phyloP scores from a whole-genome alignment of 2,113 vertebrate genomes.

The Nothobranchius kuhntae region DNA sequence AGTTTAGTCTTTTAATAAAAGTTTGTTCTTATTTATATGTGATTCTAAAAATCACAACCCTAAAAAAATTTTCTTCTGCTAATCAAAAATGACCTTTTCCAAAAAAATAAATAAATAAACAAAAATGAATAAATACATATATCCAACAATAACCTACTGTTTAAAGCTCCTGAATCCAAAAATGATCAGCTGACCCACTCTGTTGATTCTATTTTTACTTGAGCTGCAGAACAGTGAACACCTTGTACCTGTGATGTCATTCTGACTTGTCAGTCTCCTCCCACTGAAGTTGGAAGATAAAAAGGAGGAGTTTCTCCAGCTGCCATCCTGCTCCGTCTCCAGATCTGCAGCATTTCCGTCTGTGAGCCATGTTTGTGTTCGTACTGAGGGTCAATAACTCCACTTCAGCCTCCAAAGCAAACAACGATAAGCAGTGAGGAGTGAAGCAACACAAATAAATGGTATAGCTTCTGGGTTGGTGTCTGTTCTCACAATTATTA shows the following conservation, averaged over 20 bases:
- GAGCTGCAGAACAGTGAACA: not conserved
- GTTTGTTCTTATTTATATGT: too few relatives aligned
- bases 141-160: too few relatives aligned
- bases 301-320: not conserved
- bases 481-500: too few relatives aligned
- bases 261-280: not conserved
- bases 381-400: not conserved
- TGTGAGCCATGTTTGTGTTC: not conserved
- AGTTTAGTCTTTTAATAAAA: not conserved
- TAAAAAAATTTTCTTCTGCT: too few relatives aligned
- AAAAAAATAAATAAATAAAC: too few relatives aligned
- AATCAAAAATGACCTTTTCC: too few relatives aligned
- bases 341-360: not conserved
- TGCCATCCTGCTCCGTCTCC: not conserved
- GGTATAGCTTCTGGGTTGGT: too few relatives aligned
- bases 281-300: not conserved
- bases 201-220: not conserved
- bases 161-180: too few relatives aligned
- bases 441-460: not conserved
- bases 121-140: too few relatives aligned
- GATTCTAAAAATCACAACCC: too few relatives aligned
- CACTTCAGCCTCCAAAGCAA: not conserved
- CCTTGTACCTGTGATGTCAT: slow-evolving; percentile 20
- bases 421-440: not conserved
- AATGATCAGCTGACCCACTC: not conserved